Percentiles rank a stretch among this genome's conserved stretches.
Conservation (phyloP, 1,140 invertebrate species). For the Drosophila truncata region DNA sequence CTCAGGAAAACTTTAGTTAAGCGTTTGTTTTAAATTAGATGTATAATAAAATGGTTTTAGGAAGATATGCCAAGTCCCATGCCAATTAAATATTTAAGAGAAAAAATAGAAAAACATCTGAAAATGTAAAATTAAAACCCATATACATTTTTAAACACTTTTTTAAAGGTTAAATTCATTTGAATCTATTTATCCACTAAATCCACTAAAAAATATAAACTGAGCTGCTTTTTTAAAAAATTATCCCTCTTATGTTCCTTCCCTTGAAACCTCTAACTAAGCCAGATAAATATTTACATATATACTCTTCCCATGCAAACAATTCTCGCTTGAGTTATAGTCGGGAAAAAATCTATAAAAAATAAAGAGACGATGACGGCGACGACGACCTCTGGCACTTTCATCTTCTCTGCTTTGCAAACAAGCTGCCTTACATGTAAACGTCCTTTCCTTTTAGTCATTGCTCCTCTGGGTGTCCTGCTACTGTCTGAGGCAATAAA, state of each 20-base stretch:
- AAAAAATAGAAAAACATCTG: not conserved
- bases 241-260: not conserved
- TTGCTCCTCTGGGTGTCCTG: constrained; percentile 45
- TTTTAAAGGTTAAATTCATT: not conserved
- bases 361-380: constrained; percentile 1
- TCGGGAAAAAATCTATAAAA: constrained; percentile 61
- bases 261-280: not conserved
- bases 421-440: constrained; percentile 53
- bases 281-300: constrained; percentile 9
- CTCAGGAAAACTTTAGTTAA: no score
- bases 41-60: not conserved
- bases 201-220: not conserved
- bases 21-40: no score
- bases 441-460: constrained; percentile 22
- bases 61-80: not conserved
- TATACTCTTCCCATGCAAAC: not conserved
- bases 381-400: constrained; percentile 72
- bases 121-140: not conserved
- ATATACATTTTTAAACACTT: no score
- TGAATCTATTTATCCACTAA: not conserved
- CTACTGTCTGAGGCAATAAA: constrained; percentile 50
- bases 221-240: not conserved
- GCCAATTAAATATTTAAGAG: not conserved
- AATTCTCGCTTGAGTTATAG: constrained; percentile 14
- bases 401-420: constrained; percentile 67